phyloP scores from a whole-genome alignment of 64 coral and sea anemone genomes.

The Pocillopora damicornis region DNA sequence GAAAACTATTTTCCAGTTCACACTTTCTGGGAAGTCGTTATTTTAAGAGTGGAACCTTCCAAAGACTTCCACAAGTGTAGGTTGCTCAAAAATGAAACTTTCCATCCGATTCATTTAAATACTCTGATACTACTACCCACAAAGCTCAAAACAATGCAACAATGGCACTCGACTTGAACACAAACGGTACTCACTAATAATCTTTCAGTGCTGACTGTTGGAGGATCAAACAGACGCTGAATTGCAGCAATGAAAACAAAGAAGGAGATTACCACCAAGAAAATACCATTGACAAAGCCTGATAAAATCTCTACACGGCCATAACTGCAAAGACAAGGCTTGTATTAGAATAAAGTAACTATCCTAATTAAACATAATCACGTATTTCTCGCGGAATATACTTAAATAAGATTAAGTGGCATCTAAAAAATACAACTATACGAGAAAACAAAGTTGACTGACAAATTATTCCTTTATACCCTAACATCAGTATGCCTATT shows the following conservation, averaged over 20 bases:
- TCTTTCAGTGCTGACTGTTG: slow-evolving; percentile 89
- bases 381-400: not conserved
- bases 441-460: no score
- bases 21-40: no score
- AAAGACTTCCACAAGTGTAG: no score
- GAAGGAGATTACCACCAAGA: slow-evolving; percentile 89
- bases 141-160: not conserved
- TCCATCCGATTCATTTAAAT: not conserved
- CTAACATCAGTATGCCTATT: no score
- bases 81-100: no score
- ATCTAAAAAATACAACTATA: no score
- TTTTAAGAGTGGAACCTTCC: no score
- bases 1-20: no score
- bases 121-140: not conserved
- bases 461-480: no score
- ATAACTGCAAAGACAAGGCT: slow-evolving; percentile 59
- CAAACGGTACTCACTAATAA: slow-evolving; percentile 61
- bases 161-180: not conserved
- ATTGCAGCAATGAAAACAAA: slow-evolving; percentile 89
- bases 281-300: slow-evolving; percentile 95
- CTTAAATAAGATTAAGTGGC: no score
- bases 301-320: slow-evolving; percentile 92
- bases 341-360: not conserved
- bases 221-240: slow-evolving; percentile 94
- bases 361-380: not conserved